These are phyloP conservation scores for Loxodonta africana DNA, from an alignment of 2,113 vertebrate genomes.

Conservation along the genomic window DNA sequence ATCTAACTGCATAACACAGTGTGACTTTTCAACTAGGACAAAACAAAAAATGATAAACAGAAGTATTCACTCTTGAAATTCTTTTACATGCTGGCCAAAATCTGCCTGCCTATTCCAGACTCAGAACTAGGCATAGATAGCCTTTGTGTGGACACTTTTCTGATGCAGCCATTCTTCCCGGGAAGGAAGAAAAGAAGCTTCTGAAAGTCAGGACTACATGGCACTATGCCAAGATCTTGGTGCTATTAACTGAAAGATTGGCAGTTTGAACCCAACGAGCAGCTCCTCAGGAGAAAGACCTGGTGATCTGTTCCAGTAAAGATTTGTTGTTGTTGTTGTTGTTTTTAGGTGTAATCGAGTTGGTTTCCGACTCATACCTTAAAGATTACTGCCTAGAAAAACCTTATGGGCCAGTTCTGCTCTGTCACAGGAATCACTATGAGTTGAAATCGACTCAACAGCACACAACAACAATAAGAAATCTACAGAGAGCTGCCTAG, in stretches of 20 bases:
- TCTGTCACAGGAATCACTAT: too few species aligned
- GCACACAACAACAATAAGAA: background rate
- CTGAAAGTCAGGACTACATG: background rate
- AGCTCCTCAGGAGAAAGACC: too few species aligned
- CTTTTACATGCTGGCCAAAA: background rate
- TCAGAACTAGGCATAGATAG: background rate
- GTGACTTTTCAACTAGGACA: constrained; percentile 41
- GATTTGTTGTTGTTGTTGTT: too few species aligned
- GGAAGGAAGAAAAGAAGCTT: background rate
- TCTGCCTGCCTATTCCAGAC: background rate
- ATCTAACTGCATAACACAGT: constrained; percentile 44
- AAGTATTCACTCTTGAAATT: constrained; percentile 44
- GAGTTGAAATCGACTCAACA: too few species aligned
- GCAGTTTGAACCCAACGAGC: too few species aligned
- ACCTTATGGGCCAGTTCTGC: too few species aligned
- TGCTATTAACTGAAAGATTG: background rate
- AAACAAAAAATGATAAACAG: constrained; percentile 56
- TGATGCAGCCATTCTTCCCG: fast-evolving
- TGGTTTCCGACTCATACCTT: too few species aligned
- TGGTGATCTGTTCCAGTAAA: too few species aligned
- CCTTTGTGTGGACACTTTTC: background rate
- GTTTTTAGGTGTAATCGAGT: too few species aligned
- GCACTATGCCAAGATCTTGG: background rate
- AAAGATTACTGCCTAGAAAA: too few species aligned
- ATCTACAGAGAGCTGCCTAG: background rate